Conservation (phyloP, 2,888 invertebrate genomes). For the Drosophila ochracea region DNA sequence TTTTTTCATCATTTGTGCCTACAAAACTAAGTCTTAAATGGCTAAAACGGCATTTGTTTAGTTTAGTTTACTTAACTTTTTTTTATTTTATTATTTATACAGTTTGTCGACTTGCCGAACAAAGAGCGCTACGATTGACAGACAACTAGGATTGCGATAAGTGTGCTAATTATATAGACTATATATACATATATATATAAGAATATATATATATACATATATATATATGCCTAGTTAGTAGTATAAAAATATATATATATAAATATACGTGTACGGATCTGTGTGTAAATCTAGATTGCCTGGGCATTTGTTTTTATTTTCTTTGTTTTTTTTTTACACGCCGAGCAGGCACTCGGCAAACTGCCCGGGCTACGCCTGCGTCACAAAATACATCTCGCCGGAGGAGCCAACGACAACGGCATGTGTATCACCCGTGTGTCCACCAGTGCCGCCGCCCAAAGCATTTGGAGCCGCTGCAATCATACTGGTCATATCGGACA, state of each 20-base stretch:
- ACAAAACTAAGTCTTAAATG: conserved; percentile 32
- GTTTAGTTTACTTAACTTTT: conserved; percentile 11
- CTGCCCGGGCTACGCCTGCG: conserved; percentile 80
- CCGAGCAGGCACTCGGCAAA: conserved; percentile 75
- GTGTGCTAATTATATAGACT: conserved; percentile 38
- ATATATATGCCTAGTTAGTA: conserved; percentile 35
- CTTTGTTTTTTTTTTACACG: conserved; percentile 37
- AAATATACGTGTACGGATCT: conserved; percentile 3
- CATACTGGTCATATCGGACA: conserved; percentile 64
- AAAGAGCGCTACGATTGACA: conserved; percentile 52
- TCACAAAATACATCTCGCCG: conserved; percentile 81
- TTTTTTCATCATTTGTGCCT: neutral
- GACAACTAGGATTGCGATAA: conserved; percentile 54
- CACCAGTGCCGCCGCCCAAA: conserved; percentile 26
- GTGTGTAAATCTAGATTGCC: conserved; percentile 5
- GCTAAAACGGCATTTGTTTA: conserved; percentile 30
- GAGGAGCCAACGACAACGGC: conserved; percentile 78
- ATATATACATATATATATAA: conserved; percentile 4
- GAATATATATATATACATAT: conserved; percentile 6
- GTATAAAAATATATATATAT: conserved; percentile 64
- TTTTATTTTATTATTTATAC: conserved; percentile 30
- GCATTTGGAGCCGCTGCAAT: conserved; percentile 60
- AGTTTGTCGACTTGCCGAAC: conserved; percentile 21
- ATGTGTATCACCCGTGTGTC: conserved; percentile 61
- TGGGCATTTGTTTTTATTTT: conserved; percentile 1